Evolutionary conservation across 2,888 invertebrate genomes (phyloP), one percentile per base, ranked within the genome.

Genomic region (Drosophila parthenogenetica): DNA sequence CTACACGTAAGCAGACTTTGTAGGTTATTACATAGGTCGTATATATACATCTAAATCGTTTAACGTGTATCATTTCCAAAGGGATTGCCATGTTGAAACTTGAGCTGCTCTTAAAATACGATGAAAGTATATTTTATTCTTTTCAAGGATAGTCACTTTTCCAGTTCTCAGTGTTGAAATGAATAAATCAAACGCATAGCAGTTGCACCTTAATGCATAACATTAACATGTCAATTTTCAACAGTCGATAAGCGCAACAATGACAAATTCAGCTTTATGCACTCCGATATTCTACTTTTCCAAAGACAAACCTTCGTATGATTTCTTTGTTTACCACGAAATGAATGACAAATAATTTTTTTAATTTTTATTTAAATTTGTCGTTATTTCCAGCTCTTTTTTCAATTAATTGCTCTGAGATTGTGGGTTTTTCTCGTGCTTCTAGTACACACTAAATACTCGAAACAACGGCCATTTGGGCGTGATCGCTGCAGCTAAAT

Each of bases 401-500:
- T n/a, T n/a, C n/a, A 14, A n/a, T 48, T 48, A 4, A 13, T 22
- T 22, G 29, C 29, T 29, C 29, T 29, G 29, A 29, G 7, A 29
- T 45, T 45, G 45, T 45, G 17, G n/a, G 8, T n/a, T 45, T 45
- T 22, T 19, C 22, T 45, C n/a, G 16, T 46, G 19, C n/a, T 51
- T 11, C 25, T 40, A 40, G 43, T 78, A 81, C 66, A 78, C 32
- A 54, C 70, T 78, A 45, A 65, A 70, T 73, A 78, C 64, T 73
- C 62, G 70, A 78, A 78, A 73, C 69, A 81, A 67, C 4, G 22
- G 39, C 43, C 45, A 50, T 40, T 32, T 62, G 54, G 59, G 58
- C 69, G 58, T 62, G 55, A 22, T 75, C 72, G 57, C 54, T 53
- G 61, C 80, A 82, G 83, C 82, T 67, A 55, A 43, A 65, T 87